phyloP scores from a whole-genome alignment of 2,797 vertebrate genomes.

The Notamacropus eugenii region DNA sequence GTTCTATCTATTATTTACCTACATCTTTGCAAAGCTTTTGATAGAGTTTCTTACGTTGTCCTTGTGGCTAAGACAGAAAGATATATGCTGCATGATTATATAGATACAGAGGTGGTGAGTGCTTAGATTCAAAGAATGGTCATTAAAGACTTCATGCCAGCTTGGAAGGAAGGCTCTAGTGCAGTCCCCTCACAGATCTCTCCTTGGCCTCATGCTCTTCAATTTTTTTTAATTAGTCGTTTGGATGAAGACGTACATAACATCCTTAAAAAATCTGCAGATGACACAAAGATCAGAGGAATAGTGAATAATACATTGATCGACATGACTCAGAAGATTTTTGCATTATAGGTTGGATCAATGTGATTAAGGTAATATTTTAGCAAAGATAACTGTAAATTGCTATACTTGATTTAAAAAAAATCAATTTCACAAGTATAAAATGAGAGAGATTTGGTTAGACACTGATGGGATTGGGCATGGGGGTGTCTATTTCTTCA shows the following conservation, averaged over 20 bases:
- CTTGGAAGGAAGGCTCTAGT: not conserved
- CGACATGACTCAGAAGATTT: not conserved
- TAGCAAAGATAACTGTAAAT: not conserved
- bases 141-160: not conserved
- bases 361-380: not conserved
- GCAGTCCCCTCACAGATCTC: not conserved
- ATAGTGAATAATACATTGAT: not conserved
- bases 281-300: not conserved
- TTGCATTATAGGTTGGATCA: not conserved
- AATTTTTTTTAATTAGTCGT: not conserved
- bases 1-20: not conserved
- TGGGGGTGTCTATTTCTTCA: not conserved
- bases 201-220: not conserved
- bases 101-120: not conserved
- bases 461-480: not conserved
- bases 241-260: not conserved
- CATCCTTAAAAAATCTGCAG: not conserved
- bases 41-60: not conserved
- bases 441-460: not conserved
- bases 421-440: not conserved
- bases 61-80: not conserved
- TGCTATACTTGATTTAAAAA: not conserved
- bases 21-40: not conserved
- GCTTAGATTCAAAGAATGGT: not conserved
- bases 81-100: not conserved